Evolutionary conservation across 2,113 vertebrate species (phyloP), one percentile per base, ranked within the genome.

Genomic region (Barbus barbus): DNA sequence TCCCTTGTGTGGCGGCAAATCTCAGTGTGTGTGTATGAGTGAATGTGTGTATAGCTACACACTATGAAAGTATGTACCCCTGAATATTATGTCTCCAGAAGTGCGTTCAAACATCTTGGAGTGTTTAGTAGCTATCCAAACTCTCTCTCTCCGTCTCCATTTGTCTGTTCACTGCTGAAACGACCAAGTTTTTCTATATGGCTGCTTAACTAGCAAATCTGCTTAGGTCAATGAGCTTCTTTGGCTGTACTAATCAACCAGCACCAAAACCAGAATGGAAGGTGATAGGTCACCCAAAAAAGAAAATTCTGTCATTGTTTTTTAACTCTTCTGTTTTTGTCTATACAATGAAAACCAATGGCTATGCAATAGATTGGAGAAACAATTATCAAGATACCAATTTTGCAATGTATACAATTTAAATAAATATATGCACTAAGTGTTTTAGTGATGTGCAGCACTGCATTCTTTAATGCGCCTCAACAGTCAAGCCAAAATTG

Each of bases 1-100:
- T 87, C 75, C 75, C 78, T 65, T 48, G 80, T 85, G 79, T 9
- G 75, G 41, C 36, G 61, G 83, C 46, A 73, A 83, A 82, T 79
- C 65, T 61, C 41, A 36, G 5, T 83, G 77, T 44, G 41, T 44
- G 41, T 78, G 74, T 67, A 60, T 58, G 79, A 18, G 48, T 24
- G 72, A 33, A 63, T 48, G 0, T 6, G 61, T 71, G 60, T 67
- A 74, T 78, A 65, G 75, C 11, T 75, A 33, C 60, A 77, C 48
- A 53, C 26, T 67, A 31, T 80, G 41, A 80, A 80, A 80, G 38
- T 31, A 80, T 67, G 60, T 48, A 65, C 41, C 41, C 38, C 78
- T 80, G 26, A 67, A 80, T 80, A 80, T 67, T 67, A 48, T 80
- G 60, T 80, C 78, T 65, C 24, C 78, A 80, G 78, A 67, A 80